Evolutionary conservation across 2,797 vertebrate genomes (phyloP).

Genomic region (Peromyscus melanophrys): DNA sequence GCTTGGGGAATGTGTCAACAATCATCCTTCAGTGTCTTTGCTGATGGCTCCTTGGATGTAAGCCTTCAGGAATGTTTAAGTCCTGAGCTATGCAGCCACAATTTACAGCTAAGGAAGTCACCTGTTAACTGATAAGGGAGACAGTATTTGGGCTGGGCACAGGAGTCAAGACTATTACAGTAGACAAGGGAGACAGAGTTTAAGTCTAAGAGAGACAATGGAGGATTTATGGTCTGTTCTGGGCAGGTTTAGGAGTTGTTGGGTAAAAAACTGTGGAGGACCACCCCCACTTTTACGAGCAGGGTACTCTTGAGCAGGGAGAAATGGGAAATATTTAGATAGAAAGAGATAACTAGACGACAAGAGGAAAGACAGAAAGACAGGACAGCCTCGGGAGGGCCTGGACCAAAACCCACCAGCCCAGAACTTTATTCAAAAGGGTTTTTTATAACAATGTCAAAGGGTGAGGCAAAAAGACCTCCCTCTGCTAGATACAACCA

Average conservation of each 20-base stretch:
- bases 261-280: too few relatives aligned
- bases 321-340: too few relatives aligned
- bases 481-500: too few relatives aligned
- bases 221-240: neutral
- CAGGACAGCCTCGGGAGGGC: too few relatives aligned
- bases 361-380: too few relatives aligned
- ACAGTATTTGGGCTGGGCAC: neutral
- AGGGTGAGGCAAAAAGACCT: too few relatives aligned
- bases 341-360: too few relatives aligned
- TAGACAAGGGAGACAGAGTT: neutral
- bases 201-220: neutral
- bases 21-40: neutral
- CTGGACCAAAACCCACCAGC: too few relatives aligned
- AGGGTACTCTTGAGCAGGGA: too few relatives aligned
- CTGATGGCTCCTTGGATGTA: neutral
- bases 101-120: neutral
- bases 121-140: neutral
- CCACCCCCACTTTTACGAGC: too few relatives aligned
- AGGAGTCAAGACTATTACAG: neutral
- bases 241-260: neutral
- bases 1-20: neutral
- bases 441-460: too few relatives aligned
- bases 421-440: too few relatives aligned
- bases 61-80: neutral
- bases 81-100: neutral